Conservation (phyloP, 2,888 invertebrate species). For the Nematopogon swammerdamellus region DNA sequence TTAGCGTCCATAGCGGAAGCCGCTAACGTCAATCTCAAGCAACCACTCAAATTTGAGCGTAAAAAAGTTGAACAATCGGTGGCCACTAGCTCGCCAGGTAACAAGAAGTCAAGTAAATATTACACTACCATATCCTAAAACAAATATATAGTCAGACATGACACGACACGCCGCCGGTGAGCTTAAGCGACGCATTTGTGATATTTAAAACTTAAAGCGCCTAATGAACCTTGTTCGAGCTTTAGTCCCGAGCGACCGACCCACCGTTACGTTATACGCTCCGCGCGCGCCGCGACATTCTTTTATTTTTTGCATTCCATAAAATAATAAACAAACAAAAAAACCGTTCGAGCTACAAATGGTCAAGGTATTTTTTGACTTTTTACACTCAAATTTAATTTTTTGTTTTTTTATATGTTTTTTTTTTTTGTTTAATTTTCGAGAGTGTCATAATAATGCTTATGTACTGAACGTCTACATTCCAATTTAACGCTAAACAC, state of each 20-base stretch:
- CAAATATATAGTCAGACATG: slow-evolving; percentile 7
- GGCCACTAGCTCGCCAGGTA: slow-evolving; percentile 61
- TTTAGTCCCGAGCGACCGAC: not conserved
- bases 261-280: too few species aligned
- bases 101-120: slow-evolving; percentile 60
- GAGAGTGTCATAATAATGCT: slow-evolving; percentile 13
- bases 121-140: slow-evolving; percentile 57
- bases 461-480: slow-evolving; percentile 45
- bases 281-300: not conserved
- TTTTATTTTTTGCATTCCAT: not conserved
- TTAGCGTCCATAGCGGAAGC: slow-evolving; percentile 88
- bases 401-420: slow-evolving; percentile 23
- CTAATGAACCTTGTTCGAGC: slow-evolving; percentile 7
- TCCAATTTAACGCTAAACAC: slow-evolving; percentile 40
- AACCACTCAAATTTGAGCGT: slow-evolving; percentile 68
- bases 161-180: slow-evolving; percentile 19
- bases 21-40: slow-evolving; percentile 76
- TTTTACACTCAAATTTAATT: slow-evolving; percentile 56
- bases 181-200: slow-evolving; percentile 16
- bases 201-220: slow-evolving; percentile 15
- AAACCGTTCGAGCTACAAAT: slow-evolving; percentile 50
- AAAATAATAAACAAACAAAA: slow-evolving; percentile 16
- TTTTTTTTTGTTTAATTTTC: slow-evolving; percentile 18
- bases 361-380: slow-evolving; percentile 58
- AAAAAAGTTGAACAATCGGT: slow-evolving; percentile 61